Base-by-base conservation (phyloP, 2,113 vertebrate genomes). In the Syngnathoides biaculeatus region DNA sequence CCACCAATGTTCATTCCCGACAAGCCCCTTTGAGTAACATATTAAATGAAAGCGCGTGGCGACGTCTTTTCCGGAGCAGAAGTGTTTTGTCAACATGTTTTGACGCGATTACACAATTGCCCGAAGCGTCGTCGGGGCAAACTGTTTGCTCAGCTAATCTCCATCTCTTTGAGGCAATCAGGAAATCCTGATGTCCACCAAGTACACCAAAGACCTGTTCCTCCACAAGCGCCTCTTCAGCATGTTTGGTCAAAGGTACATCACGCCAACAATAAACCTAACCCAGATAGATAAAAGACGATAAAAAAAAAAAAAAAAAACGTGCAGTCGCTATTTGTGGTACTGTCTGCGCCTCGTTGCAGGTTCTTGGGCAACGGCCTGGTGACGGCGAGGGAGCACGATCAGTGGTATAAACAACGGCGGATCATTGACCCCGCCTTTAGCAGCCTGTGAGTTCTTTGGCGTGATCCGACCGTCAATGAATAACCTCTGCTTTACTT, bases 381-480 rank as follows among this genome's bases (percentile, higher is more conserved):
- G 79, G 38, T 93, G 53, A 93, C 94, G 0, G 92, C 90, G 22
- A 71, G 6, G 1, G 72, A 96, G 80, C 91, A 96, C 1, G 92
- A 94, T 3, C 77, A 78, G 2, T 98, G 96, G 96, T 93, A 89
- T 77, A 95, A 93, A 66, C 96, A 98, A 74, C 87, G 95, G 2
- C 88, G 87, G 10, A 91, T 96, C 71, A 94, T 98, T 91, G 95
- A 97, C 74, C 91, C 94, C 4, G 94, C 94, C 1, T 97, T 98
- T 73, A 96, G 92, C 80, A 92, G 92, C 72, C 82, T 81, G 95
- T 96, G 83, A 92, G 92, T 83, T 45, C 15, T 64, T 55, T 38
- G 10, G 39, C 30, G 58, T 52, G 8, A 9, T 52, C n/a, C 9
- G 4, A 60, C 30, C 20, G 14, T 27, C 57, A 38, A 59, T 19